Evolutionary conservation across 2,888 invertebrate genomes (phyloP), one percentile per base, ranked within the genome.

Genomic region (Dinocampus coccinellae): DNA sequence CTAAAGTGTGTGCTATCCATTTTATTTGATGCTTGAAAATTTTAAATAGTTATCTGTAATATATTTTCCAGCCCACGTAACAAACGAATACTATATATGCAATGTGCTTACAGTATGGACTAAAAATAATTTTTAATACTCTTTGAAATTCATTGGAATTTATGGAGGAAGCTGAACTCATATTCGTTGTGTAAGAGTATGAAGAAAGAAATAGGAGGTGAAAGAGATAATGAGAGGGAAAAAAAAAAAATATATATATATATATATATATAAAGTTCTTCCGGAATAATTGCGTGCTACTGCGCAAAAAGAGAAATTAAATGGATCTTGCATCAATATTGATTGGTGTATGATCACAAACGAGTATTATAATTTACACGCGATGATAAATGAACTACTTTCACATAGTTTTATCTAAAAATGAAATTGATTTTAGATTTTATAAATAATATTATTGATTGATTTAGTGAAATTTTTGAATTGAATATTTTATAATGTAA

Each of bases 321-420:
- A 42, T 47, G 57, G 34, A 63, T 53, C 62, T 63, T 69, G 22
- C 13, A 33, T 70, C 42, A 58, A 70, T 70, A 64, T 64, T 22
- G 58, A 64, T 64, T 60, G 42, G 16, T 57, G n/a, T 24, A 6
- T 33, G 11, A 70, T 70, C 55, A 24, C 34, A 20, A n/a, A 33
- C 16, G 20, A 16, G 16, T 1, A 20, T 16, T 47, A 60, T 22
- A 24, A n/a, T 53, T 29, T 39, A 52, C 63, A 64, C 58, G 47
- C 63, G 58, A 69, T 24, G 33, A 42, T 29, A 36, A 22, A 66
- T 61, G 11, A 61, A 69, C n/a, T 26, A n/a, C 42, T 39, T 20
- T 7, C 7, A 47, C 16, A 47, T 16, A 47, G 16, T 47, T 16
- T 7, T 47, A 16, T 20, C 16, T 47, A 47, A 16, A 3, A 16